Percentiles rank a stretch among this genome's conserved stretches.
Evolutionary conservation across 1,140 invertebrate species (phyloP).

Genomic region (Phocides pigmalion): DNA sequence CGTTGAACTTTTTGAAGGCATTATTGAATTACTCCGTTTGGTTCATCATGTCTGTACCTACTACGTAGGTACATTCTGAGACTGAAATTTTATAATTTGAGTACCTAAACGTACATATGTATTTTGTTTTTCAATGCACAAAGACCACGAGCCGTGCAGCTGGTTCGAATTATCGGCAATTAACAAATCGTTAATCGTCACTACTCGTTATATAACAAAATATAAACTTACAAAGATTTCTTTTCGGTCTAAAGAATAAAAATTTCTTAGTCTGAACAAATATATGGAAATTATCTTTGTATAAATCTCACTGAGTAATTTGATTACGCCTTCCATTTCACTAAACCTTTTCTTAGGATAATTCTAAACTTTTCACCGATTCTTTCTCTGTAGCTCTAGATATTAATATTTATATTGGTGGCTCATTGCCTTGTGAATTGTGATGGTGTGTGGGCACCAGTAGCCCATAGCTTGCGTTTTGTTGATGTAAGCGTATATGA

Average conservation of each 20-base stretch:
- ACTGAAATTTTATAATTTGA: too few species aligned
- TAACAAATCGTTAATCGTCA: too few species aligned
- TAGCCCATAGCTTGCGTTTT: neutral
- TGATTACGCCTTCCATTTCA: neutral
- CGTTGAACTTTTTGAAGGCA: neutral
- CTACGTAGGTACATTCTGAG: too few species aligned
- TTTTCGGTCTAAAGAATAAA: too few species aligned
- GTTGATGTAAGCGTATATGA: neutral
- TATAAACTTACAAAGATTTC: too few species aligned
- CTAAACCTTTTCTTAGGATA: neutral
- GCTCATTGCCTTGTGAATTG: neutral
- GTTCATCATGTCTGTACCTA: neutral
- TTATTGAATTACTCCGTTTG: neutral
- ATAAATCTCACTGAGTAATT: neutral
- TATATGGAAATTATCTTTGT: neutral
- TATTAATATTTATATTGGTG: neutral
- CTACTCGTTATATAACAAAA: too few species aligned
- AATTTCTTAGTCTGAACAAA: neutral
- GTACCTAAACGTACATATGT: too few species aligned
- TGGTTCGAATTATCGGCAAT: too few species aligned
- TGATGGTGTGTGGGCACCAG: neutral
- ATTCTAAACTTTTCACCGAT: neutral
- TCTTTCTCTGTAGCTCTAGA: neutral
- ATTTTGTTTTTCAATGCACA: too few species aligned
- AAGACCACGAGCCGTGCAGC: too few species aligned